Conservation (phyloP, 2,797 vertebrate genomes). For the Pangasius larnaudii region DNA sequence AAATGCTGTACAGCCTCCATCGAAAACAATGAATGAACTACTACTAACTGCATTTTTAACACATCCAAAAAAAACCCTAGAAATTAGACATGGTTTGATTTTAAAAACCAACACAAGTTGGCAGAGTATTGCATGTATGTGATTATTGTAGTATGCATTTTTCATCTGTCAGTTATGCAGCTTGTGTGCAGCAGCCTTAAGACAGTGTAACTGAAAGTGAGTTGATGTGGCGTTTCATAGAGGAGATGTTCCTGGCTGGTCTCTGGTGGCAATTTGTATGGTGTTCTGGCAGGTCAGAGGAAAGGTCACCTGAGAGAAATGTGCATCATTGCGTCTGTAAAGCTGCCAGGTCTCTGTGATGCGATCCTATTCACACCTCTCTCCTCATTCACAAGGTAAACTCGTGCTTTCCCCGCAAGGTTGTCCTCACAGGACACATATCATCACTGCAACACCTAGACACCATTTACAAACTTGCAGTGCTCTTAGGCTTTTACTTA, state of each 20-base stretch:
- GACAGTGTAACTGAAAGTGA: slow-evolving; percentile 21
- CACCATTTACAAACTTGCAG: slow-evolving; percentile 52
- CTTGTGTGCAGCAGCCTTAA: slow-evolving; percentile 11
- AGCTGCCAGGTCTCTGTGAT: slow-evolving; percentile 56
- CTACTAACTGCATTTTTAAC: background rate
- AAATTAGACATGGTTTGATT: background rate
- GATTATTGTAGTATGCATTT: background rate
- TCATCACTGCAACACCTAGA: slow-evolving; percentile 38
- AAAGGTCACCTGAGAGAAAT: slow-evolving; percentile 38
- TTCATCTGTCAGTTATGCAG: background rate
- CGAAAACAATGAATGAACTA: background rate
- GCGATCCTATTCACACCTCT: slow-evolving; percentile 61
- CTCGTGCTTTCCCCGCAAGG: slow-evolving; percentile 35
- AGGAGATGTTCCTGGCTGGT: slow-evolving; percentile 42
- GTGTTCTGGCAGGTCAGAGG: slow-evolving; percentile 47
- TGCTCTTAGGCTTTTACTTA: slow-evolving; percentile 33
- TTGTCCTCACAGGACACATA: slow-evolving; percentile 51
- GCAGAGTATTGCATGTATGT: background rate
- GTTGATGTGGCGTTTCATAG: slow-evolving; percentile 40
- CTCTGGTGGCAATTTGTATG: slow-evolving; percentile 43
- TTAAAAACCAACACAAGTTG: background rate
- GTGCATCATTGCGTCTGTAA: slow-evolving; percentile 40
- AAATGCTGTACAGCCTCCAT: background rate
- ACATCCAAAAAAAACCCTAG: background rate
- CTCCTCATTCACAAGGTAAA: slow-evolving; percentile 44